These are phyloP conservation scores for Tyrophagus putrescentiae DNA, from an alignment of 1,140 invertebrate genomes.

Conservation along the genomic window DNA sequence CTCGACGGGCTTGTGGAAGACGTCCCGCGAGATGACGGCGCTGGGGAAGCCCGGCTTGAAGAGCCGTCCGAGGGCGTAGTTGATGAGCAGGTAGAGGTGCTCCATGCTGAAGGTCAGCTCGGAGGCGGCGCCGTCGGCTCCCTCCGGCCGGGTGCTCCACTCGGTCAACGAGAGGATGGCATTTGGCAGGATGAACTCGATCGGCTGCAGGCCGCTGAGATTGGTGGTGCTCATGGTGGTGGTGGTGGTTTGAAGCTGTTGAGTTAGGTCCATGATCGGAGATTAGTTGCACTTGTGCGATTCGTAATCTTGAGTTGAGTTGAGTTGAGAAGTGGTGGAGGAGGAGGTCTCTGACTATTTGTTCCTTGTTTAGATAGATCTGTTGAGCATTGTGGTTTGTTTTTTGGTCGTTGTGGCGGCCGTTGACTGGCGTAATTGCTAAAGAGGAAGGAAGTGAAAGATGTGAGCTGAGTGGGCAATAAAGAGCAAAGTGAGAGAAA, in stretches of 20 bases:
- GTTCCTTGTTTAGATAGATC: too few relatives aligned
- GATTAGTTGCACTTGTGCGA: background rate
- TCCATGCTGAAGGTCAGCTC: constrained; percentile 22
- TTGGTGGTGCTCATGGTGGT: background rate
- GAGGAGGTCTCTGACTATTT: too few relatives aligned
- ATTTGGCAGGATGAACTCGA: constrained; percentile 15
- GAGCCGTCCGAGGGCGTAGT: constrained; percentile 16
- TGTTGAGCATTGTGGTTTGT: too few relatives aligned
- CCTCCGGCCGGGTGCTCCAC: constrained; percentile 5
- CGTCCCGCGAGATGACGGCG: constrained; percentile 18
- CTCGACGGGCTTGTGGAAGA: constrained; percentile 20
- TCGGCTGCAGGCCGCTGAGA: background rate
- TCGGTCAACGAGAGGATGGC: constrained; percentile 3
- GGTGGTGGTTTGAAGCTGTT: background rate
- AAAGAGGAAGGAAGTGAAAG: too few relatives aligned
- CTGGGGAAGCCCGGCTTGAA: constrained; percentile 17
- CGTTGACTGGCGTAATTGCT: too few relatives aligned
- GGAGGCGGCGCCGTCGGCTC: too few relatives aligned
- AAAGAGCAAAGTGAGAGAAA: too few relatives aligned
- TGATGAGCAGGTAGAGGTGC: constrained; percentile 23
- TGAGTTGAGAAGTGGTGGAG: too few relatives aligned
- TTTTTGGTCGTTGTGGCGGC: too few relatives aligned
- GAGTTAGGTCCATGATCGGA: background rate
- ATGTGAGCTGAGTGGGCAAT: too few relatives aligned
- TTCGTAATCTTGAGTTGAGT: too few relatives aligned